phyloP scores from a whole-genome alignment of 2,113 vertebrate genomes.

The Paralichthys olivaceus region DNA sequence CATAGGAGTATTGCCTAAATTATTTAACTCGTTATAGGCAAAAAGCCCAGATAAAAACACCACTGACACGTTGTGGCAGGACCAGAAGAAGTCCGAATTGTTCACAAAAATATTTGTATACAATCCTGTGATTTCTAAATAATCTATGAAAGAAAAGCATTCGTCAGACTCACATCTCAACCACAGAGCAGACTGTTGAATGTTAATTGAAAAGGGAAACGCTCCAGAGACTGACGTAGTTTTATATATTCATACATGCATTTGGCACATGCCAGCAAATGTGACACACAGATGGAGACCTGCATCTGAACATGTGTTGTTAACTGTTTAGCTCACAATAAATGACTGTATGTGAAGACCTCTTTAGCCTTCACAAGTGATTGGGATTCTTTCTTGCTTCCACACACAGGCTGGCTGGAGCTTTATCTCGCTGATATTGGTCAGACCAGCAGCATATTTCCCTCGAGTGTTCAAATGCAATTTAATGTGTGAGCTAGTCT shows the following conservation, averaged over 20 bases:
- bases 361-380: conserved; percentile 47
- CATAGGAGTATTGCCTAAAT: background rate
- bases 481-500: conserved; percentile 70
- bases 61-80: background rate
- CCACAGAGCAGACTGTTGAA: background rate
- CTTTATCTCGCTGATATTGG: conserved; percentile 73
- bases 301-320: conserved; percentile 26
- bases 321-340: conserved; percentile 39
- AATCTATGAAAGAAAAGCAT: conserved; percentile 9
- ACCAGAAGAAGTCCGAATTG: background rate
- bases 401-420: conserved; percentile 21
- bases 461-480: conserved; percentile 81
- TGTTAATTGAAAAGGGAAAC: conserved; percentile 9
- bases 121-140: background rate
- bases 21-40: background rate
- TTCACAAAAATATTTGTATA: too few relatives aligned
- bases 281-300: conserved; percentile 18
- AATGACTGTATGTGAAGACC: conserved; percentile 32
- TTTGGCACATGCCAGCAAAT: background rate
- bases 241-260: background rate
- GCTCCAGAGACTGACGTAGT: background rate
- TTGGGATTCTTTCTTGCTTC: conserved; percentile 64
- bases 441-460: conserved; percentile 80
- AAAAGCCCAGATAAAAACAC: background rate
- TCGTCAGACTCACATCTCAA: conserved; percentile 18